Evolutionary conservation across 2,888 invertebrate species (phyloP), one percentile per base, ranked within the genome.

Genomic region (Lycophotia porphyrea): DNA sequence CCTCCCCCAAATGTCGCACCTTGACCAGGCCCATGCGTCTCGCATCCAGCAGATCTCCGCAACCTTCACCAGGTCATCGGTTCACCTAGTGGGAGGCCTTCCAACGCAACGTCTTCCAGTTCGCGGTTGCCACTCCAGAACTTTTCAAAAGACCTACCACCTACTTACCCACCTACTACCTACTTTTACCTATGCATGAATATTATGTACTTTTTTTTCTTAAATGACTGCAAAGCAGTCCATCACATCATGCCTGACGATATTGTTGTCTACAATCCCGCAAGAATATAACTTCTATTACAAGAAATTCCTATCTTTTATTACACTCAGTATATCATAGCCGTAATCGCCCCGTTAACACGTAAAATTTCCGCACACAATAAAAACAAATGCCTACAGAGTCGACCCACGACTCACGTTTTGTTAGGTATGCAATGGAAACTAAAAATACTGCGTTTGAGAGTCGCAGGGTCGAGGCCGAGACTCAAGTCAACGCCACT

Each of bases 401-500:
- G 87, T 84, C n/a, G n/a, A n/a, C n/a, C n/a, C 81, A 88, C 87
- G 70, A 71, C 44, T 58, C 78, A 71, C 73, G 78, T 83, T 83
- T 83, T 67, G 85, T 89, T 90, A 88, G 88, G 91, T 87, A 84
- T 85, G 87, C 76, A 82, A 81, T 88, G 87, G 78, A 91, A 88
- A 83, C 85, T 88, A 86, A 87, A 88, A 87, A 88, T 87, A 88
- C 75, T 75, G 64, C 76, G 83, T 83, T 86, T 82, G 74, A 86
- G 84, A 78, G 68, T 77, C 81, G 77, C 85, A 89, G 89, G 91
- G 91, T 91, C 91, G 92, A 90, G 92, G 91, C 88, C 91, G 88
- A 82, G 74, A 80, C 88, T 88, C 84, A 88, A 92, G 93, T 93
- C 92, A 93, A 92, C 90, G 91, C 89, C 91, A 91, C 89, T 79